phyloP scores from a whole-genome alignment of 1,140 invertebrate species.

The Drosophila orosa region DNA sequence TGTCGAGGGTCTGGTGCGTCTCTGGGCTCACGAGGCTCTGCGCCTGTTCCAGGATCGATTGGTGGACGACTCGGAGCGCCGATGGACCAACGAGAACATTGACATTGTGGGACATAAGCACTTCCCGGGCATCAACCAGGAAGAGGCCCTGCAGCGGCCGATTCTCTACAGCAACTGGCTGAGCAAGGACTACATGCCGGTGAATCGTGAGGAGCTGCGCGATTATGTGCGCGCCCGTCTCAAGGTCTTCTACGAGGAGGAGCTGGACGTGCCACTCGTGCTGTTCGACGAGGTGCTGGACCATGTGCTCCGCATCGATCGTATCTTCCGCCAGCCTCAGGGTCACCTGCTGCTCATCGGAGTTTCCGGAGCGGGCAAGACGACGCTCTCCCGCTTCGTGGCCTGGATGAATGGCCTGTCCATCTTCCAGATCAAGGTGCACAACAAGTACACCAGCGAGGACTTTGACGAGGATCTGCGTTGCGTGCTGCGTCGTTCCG shows the following conservation, averaged over 20 bases:
- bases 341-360: constrained; percentile 98
- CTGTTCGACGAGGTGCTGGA: constrained; percentile 99
- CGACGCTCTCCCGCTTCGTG: constrained; percentile 98
- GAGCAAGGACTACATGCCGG: constrained; percentile 98
- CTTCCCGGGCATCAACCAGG: constrained; percentile 95
- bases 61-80: constrained; percentile 96
- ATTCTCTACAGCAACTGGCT: constrained; percentile 98
- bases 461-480: constrained; percentile 99
- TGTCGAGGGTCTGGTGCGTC: constrained; percentile 96
- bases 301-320: constrained; percentile 98
- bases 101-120: constrained; percentile 97
- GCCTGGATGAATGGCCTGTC: constrained; percentile 99
- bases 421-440: constrained; percentile 99
- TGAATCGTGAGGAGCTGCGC: constrained; percentile 96
- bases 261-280: constrained; percentile 98
- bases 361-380: constrained; percentile 99
- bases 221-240: constrained; percentile 98
- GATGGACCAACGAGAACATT: constrained; percentile 99
- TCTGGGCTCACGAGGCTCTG: constrained; percentile 99
- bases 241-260: constrained; percentile 99
- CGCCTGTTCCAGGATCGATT: constrained; percentile 98
- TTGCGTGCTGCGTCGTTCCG: constrained; percentile 95
- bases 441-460: constrained; percentile 99
- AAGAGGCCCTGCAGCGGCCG: constrained; percentile 94
- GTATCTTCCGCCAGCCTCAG: constrained; percentile 99